A percentile compares a stretch with the other conserved stretches of the same genome.
These are phyloP conservation scores for Sebastes cheni DNA, from an alignment of 2,797 vertebrate genomes.

Conservation along the genomic window DNA sequence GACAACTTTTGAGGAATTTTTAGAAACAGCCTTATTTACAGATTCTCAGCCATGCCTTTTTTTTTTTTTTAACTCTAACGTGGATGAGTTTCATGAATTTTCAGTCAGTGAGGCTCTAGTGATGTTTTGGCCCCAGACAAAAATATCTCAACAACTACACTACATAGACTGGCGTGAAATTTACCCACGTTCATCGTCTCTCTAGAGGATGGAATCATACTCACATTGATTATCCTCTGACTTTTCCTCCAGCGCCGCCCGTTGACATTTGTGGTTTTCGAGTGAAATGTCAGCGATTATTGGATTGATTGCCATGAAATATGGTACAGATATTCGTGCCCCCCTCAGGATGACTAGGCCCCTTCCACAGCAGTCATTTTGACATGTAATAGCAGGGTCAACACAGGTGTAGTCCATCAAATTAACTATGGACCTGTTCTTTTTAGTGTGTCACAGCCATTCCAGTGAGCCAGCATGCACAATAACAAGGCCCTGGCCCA, in stretches of 20 bases:
- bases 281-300: not conserved
- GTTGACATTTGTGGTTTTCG: not conserved
- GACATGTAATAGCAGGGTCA: not conserved
- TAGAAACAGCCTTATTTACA: constrained; percentile 17
- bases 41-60: not conserved
- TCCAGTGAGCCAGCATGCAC: too few relatives aligned
- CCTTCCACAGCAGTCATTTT: not conserved
- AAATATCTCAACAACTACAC: not conserved
- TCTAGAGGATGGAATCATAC: not conserved
- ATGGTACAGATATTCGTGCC: not conserved
- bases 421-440: accelerated
- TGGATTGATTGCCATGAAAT: not conserved
- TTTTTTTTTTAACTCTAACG: not conserved
- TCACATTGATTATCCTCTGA: not conserved
- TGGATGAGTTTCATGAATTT: not conserved
- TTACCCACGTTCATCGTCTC: not conserved
- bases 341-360: not conserved
- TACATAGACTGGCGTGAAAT: not conserved
- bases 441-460: too few relatives aligned
- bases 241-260: not conserved
- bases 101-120: not conserved
- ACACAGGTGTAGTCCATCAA: not conserved
- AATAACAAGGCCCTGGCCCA: too few relatives aligned
- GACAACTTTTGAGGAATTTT: constrained; percentile 40
- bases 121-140: not conserved